Evolutionary conservation across 2,888 invertebrate genomes (phyloP).

Genomic region (Clostera curtula): DNA sequence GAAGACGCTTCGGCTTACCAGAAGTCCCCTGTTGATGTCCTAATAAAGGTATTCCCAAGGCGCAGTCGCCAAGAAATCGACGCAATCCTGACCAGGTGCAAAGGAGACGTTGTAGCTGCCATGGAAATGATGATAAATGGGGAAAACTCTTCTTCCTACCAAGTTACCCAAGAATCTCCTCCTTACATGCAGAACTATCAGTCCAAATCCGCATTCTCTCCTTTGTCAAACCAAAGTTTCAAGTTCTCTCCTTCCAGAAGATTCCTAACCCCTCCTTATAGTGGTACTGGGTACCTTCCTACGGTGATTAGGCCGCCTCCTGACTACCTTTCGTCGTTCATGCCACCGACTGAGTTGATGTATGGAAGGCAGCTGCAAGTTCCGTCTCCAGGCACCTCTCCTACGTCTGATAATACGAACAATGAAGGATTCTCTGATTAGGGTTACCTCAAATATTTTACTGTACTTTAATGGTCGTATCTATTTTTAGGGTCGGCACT

Average conservation of each 20-base stretch:
- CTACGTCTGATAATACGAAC: conserved; percentile 67
- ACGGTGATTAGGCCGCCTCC: conserved; percentile 81
- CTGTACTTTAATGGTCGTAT: conserved; percentile 22
- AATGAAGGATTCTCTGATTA: conserved; percentile 70
- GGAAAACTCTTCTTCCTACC: conserved; percentile 47
- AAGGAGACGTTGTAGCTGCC: conserved; percentile 93
- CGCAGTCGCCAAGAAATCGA: conserved; percentile 91
- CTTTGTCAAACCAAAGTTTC: conserved; percentile 77
- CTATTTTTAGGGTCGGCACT: too few relatives aligned
- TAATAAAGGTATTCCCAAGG: conserved; percentile 92
- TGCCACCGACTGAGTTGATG: conserved; percentile 65
- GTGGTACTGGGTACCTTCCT: conserved; percentile 87
- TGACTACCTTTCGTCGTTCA: conserved; percentile 59
- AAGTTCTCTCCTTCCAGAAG: conserved; percentile 82
- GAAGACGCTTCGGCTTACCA: conserved; percentile 56
- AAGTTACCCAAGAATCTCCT: conserved; percentile 56
- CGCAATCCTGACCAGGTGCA: conserved; percentile 85
- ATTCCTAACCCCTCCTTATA: conserved; percentile 87
- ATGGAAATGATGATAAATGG: conserved; percentile 92
- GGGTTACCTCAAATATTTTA: conserved; percentile 34
- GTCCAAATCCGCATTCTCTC: conserved; percentile 86
- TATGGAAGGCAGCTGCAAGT: conserved; percentile 62
- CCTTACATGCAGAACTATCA: conserved; percentile 66
- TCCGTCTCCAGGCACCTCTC: conserved; percentile 66
- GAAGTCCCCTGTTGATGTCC: conserved; percentile 89